A percentile compares a stretch with the other conserved stretches of the same genome.
Conservation (phyloP, 2,113 vertebrate species). For the Mirza zaza region DNA sequence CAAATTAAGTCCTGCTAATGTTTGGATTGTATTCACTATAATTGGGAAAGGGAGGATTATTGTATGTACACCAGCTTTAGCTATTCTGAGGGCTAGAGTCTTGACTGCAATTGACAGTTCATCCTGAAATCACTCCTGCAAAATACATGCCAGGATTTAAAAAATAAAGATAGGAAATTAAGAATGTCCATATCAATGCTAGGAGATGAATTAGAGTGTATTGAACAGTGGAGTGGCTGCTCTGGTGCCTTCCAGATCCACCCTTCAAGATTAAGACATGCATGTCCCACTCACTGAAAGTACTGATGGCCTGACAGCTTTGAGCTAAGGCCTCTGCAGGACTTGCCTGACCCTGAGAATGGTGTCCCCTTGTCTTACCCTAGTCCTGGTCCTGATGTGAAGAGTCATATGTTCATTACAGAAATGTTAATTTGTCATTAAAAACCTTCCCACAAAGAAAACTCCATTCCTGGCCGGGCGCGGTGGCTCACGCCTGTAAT, state of each 20-base stretch:
- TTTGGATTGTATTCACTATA: not conserved
- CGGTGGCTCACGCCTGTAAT: no score
- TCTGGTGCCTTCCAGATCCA: not conserved
- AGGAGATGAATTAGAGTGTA: not conserved
- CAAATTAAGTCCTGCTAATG: not conserved
- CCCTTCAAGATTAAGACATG: not conserved
- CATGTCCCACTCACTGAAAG: not conserved
- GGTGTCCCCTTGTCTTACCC: not conserved
- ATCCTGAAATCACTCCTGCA: not conserved
- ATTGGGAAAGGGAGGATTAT: not conserved
- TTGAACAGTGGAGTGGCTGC: not conserved
- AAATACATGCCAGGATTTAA: not conserved
- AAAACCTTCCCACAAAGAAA: constrained; percentile 3
- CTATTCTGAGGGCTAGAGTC: not conserved
- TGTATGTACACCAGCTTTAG: not conserved
- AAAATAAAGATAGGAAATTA: constrained; percentile 23
- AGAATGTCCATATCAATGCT: not conserved
- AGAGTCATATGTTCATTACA: not conserved
- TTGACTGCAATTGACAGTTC: not conserved
- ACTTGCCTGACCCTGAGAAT: not conserved
- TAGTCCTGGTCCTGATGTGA: not conserved
- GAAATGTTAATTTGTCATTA: constrained; percentile 11
- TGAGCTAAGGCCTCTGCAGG: not conserved
- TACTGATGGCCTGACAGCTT: not conserved
- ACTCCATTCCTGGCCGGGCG: not conserved